Base-by-base conservation (phyloP, 1,140 invertebrate species). In the Brachionus manjavacas region DNA sequence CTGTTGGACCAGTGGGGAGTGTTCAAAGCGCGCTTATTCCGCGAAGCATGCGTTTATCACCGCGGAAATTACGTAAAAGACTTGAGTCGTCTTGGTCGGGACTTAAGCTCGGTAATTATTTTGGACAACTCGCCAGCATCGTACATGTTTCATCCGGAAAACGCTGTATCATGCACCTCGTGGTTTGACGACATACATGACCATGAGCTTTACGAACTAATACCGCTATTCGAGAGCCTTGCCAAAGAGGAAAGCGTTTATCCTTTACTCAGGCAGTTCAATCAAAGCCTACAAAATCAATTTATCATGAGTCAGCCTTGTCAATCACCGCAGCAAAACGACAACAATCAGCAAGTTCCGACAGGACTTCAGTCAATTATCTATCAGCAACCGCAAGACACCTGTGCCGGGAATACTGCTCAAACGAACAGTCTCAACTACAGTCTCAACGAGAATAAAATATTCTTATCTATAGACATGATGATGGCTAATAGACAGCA, bases 131-230 rank as follows among this genome's bases (percentile, higher is more conserved):
- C 96, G 87, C 97, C 97, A 87, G 97, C 96, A 87, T 98, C 96
- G 85, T 99, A 99, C 91, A 97, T 98, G 91, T 99, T 99, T 93
- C 98, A 99, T 93, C 97, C 97, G 89, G 95, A 99, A 90, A 99
- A 99, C 92, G 97, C 97, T 89, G 96, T 98, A 86, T 96, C 96
- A 0, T 98, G 98, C 87, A 95, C 96, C 90, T 96, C 95, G 89
- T 98, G 96, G 96, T 98, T 97, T 90, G 92, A 95, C 49, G 95
- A 98, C 90, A 92, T 93, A 87, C 92, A 92, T 84, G 96, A 99
- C 90, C 92, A 92, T 39, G 96, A 98, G 88, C 90, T 99, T 31
- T 92, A 97, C 87, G 97, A 97, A 88, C 88, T 98, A 70, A 90
- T 98, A 88, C 96, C 96, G 66, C 97, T 98, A 91, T 91, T 99